Percentiles rank a stretch among this genome's conserved stretches.
These are phyloP conservation scores for Salmo trutta DNA, from an alignment of 2,797 vertebrate genomes.

Conservation along the genomic window DNA sequence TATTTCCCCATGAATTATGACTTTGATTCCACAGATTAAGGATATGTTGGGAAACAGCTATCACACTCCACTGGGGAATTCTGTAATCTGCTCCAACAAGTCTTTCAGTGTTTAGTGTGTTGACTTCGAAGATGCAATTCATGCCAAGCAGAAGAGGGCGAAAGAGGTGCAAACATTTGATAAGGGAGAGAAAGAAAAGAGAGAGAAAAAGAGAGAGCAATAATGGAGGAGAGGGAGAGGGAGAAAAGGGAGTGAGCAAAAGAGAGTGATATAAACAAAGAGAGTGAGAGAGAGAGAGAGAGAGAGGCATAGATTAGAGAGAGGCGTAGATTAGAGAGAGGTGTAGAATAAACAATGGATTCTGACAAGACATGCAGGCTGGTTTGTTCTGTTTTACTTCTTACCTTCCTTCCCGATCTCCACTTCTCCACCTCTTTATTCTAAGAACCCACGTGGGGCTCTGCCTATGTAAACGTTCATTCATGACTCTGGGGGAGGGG, in stretches of 20 bases:
- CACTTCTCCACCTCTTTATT: slow-evolving; percentile 1
- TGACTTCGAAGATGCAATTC: slow-evolving; percentile 19
- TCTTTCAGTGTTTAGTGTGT: slow-evolving; percentile 7
- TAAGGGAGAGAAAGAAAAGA: neutral
- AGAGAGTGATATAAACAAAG: neutral
- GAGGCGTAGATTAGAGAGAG: neutral
- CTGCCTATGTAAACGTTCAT: slow-evolving; percentile 69
- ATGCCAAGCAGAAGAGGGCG: neutral
- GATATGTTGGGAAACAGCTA: neutral
- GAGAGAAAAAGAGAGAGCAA: neutral
- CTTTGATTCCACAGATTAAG: slow-evolving; percentile 52
- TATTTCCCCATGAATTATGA: slow-evolving; percentile 45
- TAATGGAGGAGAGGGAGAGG: neutral
- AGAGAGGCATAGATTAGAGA: too few relatives aligned
- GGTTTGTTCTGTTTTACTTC: neutral
- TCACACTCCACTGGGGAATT: neutral
- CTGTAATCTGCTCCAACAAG: slow-evolving; percentile 35
- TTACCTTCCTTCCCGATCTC: neutral
- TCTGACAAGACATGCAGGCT: neutral
- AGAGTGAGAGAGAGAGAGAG: neutral
- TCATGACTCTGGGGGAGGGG: slow-evolving; percentile 54
- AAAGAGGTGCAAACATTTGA: neutral
- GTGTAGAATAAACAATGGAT: neutral
- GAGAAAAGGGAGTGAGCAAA: neutral
- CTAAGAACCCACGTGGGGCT: slow-evolving; percentile 51